Conservation (phyloP, 2,888 invertebrate genomes). For the Phortica okadai region DNA sequence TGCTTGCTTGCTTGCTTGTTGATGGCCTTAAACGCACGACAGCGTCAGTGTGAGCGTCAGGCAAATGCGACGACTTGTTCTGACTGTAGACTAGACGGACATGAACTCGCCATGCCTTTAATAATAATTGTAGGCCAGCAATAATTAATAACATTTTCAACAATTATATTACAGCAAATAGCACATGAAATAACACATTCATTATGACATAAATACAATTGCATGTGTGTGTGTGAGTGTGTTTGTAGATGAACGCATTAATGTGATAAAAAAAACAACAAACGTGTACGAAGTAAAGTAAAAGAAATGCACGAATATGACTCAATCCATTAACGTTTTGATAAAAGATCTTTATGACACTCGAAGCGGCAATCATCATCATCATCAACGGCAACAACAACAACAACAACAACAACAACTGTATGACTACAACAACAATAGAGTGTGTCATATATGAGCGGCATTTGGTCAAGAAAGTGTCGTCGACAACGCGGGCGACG, state of each 20-base stretch:
- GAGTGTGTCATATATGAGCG: not conserved
- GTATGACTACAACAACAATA: not conserved
- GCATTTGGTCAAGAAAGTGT: not conserved
- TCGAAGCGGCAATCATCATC: conserved; percentile 70
- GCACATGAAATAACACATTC: conserved; percentile 27
- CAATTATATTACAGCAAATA: conserved; percentile 34
- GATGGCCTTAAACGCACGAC: not conserved
- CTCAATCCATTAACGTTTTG: conserved; percentile 72
- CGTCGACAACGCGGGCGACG: not conserved
- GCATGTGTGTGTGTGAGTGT: conserved; percentile 60
- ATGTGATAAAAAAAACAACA: conserved; percentile 38
- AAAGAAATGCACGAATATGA: conserved; percentile 57
- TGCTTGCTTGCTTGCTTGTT: not conserved
- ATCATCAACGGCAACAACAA: conserved; percentile 50
- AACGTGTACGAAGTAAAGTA: conserved; percentile 39
- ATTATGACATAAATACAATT: conserved; percentile 45
- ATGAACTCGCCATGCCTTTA: not conserved
- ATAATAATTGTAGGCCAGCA: conserved; percentile 11
- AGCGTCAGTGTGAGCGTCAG: not conserved
- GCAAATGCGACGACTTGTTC: too few relatives aligned
- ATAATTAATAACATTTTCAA: conserved; percentile 64
- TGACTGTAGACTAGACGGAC: too few relatives aligned
- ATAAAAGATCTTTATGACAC: conserved; percentile 73
- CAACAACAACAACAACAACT: conserved; percentile 43
- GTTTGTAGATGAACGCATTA: conserved; percentile 41